phyloP scores from a whole-genome alignment of 2,113 vertebrate genomes.

The Thamnophis sirtalis region DNA sequence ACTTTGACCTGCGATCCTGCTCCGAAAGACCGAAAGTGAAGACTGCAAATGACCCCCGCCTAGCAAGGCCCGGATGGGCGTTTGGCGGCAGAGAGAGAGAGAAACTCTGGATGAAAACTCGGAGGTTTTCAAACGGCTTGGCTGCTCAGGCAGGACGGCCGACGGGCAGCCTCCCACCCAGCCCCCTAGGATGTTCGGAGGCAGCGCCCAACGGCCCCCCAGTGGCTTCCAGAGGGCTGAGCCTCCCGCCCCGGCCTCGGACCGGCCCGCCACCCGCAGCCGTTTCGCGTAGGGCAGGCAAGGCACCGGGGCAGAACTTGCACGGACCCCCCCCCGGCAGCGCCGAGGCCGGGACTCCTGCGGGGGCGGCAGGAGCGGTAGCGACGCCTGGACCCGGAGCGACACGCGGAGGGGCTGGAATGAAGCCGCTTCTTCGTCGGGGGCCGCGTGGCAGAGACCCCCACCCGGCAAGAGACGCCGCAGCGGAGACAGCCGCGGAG shows the following conservation, averaged over 20 bases:
- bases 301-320: not conserved
- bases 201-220: not conserved
- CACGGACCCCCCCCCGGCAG: not conserved
- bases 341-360: not conserved
- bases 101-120: not conserved
- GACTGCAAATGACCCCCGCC: not conserved
- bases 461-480: no score
- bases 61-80: not conserved
- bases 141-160: not conserved
- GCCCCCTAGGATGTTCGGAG: not conserved
- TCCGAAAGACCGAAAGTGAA: no score
- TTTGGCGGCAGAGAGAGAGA: not conserved
- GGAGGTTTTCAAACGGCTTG: not conserved
- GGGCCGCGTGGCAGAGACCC: not conserved
- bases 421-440: not conserved
- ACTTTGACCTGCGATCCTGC: not conserved
- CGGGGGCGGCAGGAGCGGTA: not conserved
- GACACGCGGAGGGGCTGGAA: not conserved
- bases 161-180: not conserved
- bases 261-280: not conserved
- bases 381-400: not conserved
- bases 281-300: not conserved
- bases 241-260: not conserved
- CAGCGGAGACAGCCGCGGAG: not conserved
- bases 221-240: not conserved